These are phyloP conservation scores for Meloidogyne hapla DNA, from an alignment of 1,140 invertebrate genomes.

Conservation along the genomic window DNA sequence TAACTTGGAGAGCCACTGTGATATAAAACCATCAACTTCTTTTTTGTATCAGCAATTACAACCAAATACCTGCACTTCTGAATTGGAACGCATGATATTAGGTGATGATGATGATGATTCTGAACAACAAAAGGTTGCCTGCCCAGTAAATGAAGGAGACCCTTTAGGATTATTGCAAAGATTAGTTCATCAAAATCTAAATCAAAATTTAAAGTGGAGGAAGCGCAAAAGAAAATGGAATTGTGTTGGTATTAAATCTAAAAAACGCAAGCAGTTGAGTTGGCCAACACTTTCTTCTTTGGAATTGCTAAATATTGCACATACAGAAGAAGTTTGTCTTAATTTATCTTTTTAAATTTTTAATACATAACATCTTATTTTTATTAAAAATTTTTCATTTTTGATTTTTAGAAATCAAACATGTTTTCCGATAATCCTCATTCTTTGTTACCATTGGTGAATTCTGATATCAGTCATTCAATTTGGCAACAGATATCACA, in stretches of 20 bases:
- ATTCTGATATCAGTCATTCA: background rate
- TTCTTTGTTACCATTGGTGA: background rate
- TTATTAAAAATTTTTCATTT: background rate
- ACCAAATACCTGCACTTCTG: background rate
- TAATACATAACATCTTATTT: background rate
- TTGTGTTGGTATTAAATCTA: background rate
- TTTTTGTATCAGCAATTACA: background rate
- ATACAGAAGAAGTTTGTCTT: background rate
- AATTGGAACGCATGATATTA: background rate
- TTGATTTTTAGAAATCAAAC: slow-evolving; percentile 13
- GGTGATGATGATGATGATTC: slow-evolving; percentile 2
- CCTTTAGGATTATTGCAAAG: slow-evolving; percentile 1
- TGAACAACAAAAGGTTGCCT: background rate
- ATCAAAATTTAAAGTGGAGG: background rate
- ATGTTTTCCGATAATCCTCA: slow-evolving; percentile 13
- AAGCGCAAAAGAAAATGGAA: background rate
- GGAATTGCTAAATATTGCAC: slow-evolving; percentile 4
- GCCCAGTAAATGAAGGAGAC: background rate
- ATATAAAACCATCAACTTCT: background rate
- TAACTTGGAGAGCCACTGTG: background rate
- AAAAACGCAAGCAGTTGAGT: background rate
- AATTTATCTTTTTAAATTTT: background rate
- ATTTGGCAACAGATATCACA: too few species aligned
- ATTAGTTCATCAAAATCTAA: background rate
- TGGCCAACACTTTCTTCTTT: background rate